Conservation (phyloP, 2,113 vertebrate species). For the Myrmophylax atrothorax region DNA sequence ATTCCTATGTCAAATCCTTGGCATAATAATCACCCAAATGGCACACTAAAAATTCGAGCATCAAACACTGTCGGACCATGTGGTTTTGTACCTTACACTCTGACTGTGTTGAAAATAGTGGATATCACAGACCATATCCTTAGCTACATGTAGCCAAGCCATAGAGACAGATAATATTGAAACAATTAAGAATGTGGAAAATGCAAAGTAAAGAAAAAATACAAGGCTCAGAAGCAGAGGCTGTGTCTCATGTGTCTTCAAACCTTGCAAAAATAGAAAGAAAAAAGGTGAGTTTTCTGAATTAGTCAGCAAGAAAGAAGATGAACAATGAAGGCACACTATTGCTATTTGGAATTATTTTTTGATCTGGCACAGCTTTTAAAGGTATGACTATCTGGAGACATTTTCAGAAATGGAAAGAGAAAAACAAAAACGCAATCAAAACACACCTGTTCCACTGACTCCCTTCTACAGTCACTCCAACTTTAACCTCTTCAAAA, state of each 20-base stretch:
- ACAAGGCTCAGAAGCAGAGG: neutral
- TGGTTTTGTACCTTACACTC: neutral
- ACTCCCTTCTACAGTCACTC: neutral
- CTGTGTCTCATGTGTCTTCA: neutral
- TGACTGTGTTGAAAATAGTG: neutral
- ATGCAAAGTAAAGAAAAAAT: neutral
- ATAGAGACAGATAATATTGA: neutral
- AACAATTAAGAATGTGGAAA: neutral
- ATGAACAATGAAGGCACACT: neutral
- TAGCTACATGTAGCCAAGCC: neutral
- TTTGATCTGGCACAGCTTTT: neutral
- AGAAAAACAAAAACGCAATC: neutral
- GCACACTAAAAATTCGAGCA: neutral
- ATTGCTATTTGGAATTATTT: neutral
- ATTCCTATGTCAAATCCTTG: neutral
- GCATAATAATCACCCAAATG: neutral
- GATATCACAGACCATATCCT: neutral
- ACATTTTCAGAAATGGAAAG: neutral
- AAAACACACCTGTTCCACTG: neutral
- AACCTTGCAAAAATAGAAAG: neutral
- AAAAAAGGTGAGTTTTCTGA: neutral
- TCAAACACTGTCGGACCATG: rapidly evolving
- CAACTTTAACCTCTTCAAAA: neutral
- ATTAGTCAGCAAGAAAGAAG: neutral
- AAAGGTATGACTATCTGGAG: neutral